Conservation (phyloP, 2,113 vertebrate species). For the Ochotona princeps region DNA sequence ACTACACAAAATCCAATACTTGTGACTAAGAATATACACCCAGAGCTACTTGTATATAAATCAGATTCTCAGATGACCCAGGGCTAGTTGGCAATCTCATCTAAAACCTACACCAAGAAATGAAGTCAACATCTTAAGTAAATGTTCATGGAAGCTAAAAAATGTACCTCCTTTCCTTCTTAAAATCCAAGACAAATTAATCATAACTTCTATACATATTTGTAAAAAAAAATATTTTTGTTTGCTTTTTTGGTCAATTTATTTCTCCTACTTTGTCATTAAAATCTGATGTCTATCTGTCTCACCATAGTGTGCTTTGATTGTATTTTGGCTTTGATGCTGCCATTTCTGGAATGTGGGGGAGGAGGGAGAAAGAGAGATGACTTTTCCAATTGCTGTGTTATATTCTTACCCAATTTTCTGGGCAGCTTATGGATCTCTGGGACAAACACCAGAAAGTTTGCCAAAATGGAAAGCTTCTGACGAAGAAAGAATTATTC, state of each 20-base stretch:
- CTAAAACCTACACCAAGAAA: constrained; percentile 70
- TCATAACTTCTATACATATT: constrained; percentile 83
- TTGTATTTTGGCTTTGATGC: constrained; percentile 81
- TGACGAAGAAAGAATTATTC: constrained; percentile 80
- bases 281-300: constrained; percentile 85
- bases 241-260: constrained; percentile 83
- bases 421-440: constrained; percentile 67
- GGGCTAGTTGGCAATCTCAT: constrained; percentile 77
- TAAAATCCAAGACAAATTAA: constrained; percentile 73
- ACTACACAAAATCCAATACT: constrained; percentile 63
- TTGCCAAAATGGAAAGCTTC: constrained; percentile 75
- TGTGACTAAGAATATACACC: constrained; percentile 45
- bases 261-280: constrained; percentile 86
- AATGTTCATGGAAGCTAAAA: constrained; percentile 79
- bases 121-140: constrained; percentile 79
- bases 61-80: constrained; percentile 81
- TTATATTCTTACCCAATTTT: constrained; percentile 82
- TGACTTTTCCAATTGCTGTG: constrained; percentile 79
- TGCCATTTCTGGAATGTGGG: constrained; percentile 72
- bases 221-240: constrained; percentile 82
- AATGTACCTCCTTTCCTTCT: constrained; percentile 49
- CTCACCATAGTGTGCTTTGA: constrained; percentile 82
- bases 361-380: constrained; percentile 54
- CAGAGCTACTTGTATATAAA: constrained; percentile 69
- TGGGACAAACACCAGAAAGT: constrained; percentile 80